Base-by-base conservation (phyloP, 2,113 vertebrate species). In the Plotosus lineatus region DNA sequence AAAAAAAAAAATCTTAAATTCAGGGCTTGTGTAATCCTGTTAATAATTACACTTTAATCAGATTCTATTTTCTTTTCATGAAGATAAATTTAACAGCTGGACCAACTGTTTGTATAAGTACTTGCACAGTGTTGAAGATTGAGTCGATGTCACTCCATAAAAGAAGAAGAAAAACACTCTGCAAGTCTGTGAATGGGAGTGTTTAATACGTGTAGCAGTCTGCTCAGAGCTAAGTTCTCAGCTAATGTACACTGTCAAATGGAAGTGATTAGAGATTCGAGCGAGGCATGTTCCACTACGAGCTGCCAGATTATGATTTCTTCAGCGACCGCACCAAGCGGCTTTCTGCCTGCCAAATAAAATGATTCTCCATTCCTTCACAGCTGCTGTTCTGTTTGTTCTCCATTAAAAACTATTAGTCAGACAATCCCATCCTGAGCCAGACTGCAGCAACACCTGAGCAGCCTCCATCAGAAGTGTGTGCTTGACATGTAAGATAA, bases 211-310 rank as follows among this genome's bases (percentile, higher is more conserved):
- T 31, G 56, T n/a, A 78, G 61, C 55, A 63, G 10, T 2, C 14
- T 51, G 9, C 11, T 60, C 71, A 60, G 61, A 55, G 65, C n/a
- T 9, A 61, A 31, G 73, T 26, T 28, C 10, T 48, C 46, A 31
- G 53, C 38, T 66, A 26, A 61, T 83, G 53, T 58, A 53, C 63
- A 4, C 77, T n/a, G 40, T 73, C 61, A 68, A 75, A 83, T 68
- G 63, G 75, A 74, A 75, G 68, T 46, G 78, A 86, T 85, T 71
- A 83, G 79, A 81, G 63, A 76, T 48, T 61, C 55, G 33, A 79
- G 77, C 4, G 53, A 84, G 84, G 50, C 50, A 23, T 21, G 65
- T 69, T 69, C 60, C 71, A 80, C 42, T 55, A 48, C 75, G 71
- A 53, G 66, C 81, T 78, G 83, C 58, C 80, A 78, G 74, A 73